Evolutionary conservation across 2,113 vertebrate species (phyloP).

Genomic region (Vidua macroura): DNA sequence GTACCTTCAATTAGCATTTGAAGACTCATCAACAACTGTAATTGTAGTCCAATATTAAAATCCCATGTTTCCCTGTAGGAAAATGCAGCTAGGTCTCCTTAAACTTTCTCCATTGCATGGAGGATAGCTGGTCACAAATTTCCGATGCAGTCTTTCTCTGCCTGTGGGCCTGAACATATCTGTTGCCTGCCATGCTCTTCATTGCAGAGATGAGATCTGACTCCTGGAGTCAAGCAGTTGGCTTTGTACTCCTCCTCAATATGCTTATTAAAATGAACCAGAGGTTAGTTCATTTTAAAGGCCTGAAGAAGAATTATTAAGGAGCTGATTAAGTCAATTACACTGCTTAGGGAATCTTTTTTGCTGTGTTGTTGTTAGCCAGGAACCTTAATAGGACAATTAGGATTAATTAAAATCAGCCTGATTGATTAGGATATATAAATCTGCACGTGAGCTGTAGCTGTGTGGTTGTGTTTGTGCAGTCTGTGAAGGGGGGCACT

Average conservation of each 20-base stretch:
- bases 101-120: background rate
- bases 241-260: conserved; percentile 9
- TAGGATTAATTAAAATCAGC: conserved; percentile 69
- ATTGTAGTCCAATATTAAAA: background rate
- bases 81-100: background rate
- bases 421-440: conserved; percentile 59
- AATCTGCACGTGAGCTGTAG: background rate
- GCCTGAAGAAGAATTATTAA: conserved; percentile 59
- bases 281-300: conserved; percentile 51
- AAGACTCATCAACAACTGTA: background rate
- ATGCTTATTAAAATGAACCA: conserved; percentile 56
- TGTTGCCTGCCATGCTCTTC: background rate
- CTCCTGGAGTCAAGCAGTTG: background rate
- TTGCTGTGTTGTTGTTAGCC: conserved; percentile 52
- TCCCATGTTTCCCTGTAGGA: background rate
- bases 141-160: background rate
- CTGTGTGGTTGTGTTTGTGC: background rate
- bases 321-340: conserved; percentile 67
- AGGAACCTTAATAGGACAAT: conserved; percentile 61
- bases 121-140: background rate
- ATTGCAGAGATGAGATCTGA: background rate
- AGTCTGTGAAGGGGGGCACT: background rate
- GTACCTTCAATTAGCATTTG: background rate
- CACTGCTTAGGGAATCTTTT: conserved; percentile 48
- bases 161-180: background rate